Base-by-base conservation (phyloP, 2,113 vertebrate species). In the Anguilla rostrata region DNA sequence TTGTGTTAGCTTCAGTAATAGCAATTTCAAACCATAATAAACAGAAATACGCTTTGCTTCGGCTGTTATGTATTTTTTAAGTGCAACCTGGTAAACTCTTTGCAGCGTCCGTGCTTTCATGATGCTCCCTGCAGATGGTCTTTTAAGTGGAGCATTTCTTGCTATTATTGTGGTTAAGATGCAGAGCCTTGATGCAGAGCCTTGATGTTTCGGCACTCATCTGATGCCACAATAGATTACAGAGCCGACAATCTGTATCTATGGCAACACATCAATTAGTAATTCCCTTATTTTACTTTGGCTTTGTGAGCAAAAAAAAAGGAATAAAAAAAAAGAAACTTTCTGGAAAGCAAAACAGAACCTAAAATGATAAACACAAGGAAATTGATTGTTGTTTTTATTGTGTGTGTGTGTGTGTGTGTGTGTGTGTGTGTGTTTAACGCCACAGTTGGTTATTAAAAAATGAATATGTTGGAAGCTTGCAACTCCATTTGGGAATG, bases 201-300 rank as follows among this genome's bases (percentile, higher is more conserved):
- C 53, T 80, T 56, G 39, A 56, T 46, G 60, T 83, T 86, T 81
- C 78, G 16, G 16, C 40, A 56, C 57, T 82, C 83, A 12, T 8
- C 14, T 85, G 60, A 78, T 41, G 41, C 86, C 85, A 89, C 88
- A 87, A 63, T 60, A 39, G 84, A 34, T 29, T 26, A 85, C 79
- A 85, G 34, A 79, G 39, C 71, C 53, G 80, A 34, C 66, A 26
- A 43, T 57, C 34, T 49, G 79, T 90, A 75, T 86, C 88, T 86
- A 88, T 89, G 88, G 86, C 78, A 91, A 90, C 90, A 40, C 39
- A 85, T 87, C 81, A 89, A 86, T 89, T 87, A 86, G 85, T 88
- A 78, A 86, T 82, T 83, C 63, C 63, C 81, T 63, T 66, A 60
- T 75, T 39, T 43, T 20, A 22, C 22, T 2, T 40, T 29, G 53